Conservation (phyloP, 2,113 vertebrate genomes). For the Muntiacus reevesi region DNA sequence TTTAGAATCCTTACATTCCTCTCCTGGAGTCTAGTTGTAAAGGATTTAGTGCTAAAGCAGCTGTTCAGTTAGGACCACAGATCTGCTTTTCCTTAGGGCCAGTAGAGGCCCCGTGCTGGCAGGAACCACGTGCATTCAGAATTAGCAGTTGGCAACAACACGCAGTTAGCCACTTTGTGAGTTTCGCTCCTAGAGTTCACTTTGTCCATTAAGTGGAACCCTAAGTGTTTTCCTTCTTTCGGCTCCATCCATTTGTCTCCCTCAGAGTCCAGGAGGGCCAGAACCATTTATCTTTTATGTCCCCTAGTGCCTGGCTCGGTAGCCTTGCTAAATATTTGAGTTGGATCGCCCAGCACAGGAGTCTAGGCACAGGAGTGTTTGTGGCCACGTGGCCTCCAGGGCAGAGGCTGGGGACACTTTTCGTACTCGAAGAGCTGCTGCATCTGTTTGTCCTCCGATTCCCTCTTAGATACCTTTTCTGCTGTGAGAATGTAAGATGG, state of each 20-base stretch:
- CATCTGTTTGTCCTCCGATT: background rate
- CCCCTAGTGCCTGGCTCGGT: background rate
- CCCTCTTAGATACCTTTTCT: constrained; percentile 35
- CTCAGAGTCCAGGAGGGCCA: background rate
- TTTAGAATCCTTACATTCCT: background rate
- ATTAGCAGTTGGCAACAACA: background rate
- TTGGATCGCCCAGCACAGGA: background rate
- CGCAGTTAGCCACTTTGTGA: background rate
- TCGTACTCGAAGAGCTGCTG: background rate
- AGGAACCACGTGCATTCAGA: background rate
- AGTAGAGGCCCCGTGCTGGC: background rate
- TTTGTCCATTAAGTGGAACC: background rate
- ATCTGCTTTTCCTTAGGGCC: background rate
- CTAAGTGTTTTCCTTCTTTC: background rate
- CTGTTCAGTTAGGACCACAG: background rate
- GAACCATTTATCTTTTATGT: background rate
- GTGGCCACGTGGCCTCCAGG: background rate
- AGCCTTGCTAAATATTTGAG: constrained; percentile 52
- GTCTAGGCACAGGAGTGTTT: background rate
- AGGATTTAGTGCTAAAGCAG: background rate
- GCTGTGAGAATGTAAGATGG: constrained; percentile 89
- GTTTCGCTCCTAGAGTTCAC: background rate
- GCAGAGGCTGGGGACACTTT: background rate
- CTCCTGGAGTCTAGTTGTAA: background rate
- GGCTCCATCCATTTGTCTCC: background rate